Conservation (phyloP, 2,888 invertebrate genomes). For the Habroteleia sp. region DNA sequence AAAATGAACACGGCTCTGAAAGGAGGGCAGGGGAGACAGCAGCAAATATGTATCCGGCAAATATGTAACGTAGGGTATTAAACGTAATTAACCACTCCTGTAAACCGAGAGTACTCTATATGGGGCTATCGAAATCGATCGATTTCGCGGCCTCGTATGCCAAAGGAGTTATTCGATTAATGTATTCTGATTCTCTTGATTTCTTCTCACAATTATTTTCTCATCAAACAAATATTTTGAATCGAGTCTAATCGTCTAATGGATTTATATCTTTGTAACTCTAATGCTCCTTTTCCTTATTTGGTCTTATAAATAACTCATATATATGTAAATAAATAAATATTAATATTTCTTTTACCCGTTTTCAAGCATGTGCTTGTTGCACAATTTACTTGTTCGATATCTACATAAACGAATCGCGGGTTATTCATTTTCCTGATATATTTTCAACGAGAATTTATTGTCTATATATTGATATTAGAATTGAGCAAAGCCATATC, state of each 20-base stretch:
- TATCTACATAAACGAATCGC: conserved; percentile 18
- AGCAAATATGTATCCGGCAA: conserved; percentile 74
- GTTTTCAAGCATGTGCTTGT: no score
- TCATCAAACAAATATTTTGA: no score
- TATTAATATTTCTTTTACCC: no score
- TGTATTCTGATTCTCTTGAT: no score
- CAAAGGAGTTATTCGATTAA: conserved; percentile 76
- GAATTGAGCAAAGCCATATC: conserved; percentile 14
- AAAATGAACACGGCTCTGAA: conserved; percentile 11
- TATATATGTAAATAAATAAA: no score
- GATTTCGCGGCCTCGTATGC: conserved; percentile 68
- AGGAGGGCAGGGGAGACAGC: conserved; percentile 12
- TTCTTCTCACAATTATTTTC: no score
- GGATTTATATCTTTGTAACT: no score
- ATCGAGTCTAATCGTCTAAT: no score
- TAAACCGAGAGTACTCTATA: conserved; percentile 69
- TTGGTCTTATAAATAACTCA: no score
- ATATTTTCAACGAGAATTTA: conserved; percentile 37
- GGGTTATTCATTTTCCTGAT: conserved; percentile 31
- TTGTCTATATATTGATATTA: conserved; percentile 46
- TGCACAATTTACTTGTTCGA: no score
- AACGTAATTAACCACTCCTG: conserved; percentile 78
- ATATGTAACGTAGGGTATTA: conserved; percentile 78
- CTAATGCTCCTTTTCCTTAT: no score
- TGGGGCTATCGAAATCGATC: conserved; percentile 76